Percentiles rank a stretch among this genome's conserved stretches.
Conservation (phyloP, 2,113 vertebrate genomes). For the Castor canadensis region DNA sequence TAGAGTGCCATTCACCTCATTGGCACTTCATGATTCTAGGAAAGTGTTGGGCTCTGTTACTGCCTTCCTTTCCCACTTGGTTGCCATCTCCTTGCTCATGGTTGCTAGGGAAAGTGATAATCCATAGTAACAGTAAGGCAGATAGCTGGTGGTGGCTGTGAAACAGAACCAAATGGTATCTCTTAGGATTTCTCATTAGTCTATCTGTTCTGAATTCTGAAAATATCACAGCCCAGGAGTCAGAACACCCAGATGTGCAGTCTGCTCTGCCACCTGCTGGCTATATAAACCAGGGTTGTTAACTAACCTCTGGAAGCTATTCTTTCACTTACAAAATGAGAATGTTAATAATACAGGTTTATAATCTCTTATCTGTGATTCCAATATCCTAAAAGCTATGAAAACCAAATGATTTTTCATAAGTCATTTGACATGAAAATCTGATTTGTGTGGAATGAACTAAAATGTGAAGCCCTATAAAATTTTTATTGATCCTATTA, state of each 20-base stretch:
- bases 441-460: not conserved
- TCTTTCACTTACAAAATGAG: not conserved
- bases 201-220: not conserved
- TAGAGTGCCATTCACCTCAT: not conserved
- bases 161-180: not conserved
- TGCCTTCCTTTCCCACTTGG: not conserved
- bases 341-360: not conserved
- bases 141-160: not conserved
- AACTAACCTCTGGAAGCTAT: not conserved
- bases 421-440: not conserved
- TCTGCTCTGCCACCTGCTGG: not conserved
- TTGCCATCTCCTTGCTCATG: not conserved
- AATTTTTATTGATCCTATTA: not conserved
- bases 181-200: not conserved
- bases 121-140: not conserved
- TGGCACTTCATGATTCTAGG: not conserved
- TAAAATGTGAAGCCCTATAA: not conserved
- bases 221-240: not conserved
- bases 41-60: not conserved
- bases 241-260: not conserved
- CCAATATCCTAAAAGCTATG: not conserved
- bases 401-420: not conserved
- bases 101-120: constrained; percentile 12
- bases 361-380: not conserved
- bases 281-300: not conserved